Percentiles rank a stretch among this genome's conserved stretches.
phyloP scores from a whole-genome alignment of 1,140 invertebrate genomes.

The Berghia stephanieae region DNA sequence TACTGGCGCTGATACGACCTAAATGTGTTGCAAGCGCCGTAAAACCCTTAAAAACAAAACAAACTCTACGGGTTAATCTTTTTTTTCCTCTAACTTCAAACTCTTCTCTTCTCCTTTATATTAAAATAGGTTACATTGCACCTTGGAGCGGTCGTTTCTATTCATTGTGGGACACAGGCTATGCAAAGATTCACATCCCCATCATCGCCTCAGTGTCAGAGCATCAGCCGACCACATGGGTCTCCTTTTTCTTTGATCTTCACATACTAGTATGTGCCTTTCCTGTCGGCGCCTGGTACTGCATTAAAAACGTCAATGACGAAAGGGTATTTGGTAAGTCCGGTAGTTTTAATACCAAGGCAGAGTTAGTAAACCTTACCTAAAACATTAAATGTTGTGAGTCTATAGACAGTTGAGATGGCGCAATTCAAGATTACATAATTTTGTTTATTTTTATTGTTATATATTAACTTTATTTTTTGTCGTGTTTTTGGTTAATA shows the following conservation, averaged over 20 bases:
- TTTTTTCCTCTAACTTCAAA: no score
- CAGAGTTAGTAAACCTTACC: not conserved
- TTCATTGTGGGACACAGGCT: slow-evolving; percentile 99
- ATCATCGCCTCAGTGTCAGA: slow-evolving; percentile 99
- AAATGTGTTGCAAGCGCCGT: no score
- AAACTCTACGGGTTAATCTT: no score
- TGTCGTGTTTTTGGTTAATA: no score
- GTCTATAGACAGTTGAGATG: no score
- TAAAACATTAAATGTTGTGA: no score
- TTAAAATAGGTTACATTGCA: slow-evolving; percentile 79
- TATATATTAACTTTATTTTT: no score
- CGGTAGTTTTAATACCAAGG: not conserved
- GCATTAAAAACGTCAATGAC: slow-evolving; percentile 97
- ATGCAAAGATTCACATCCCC: slow-evolving; percentile 99
- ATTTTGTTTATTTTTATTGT: not conserved
- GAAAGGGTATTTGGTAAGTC: slow-evolving; percentile 94
- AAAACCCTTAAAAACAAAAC: no score
- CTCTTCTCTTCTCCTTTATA: no score
- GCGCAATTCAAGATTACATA: no score
- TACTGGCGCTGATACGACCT: no score
- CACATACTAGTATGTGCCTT: slow-evolving; percentile 96
- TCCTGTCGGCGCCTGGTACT: slow-evolving; percentile 98
- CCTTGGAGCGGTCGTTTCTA: slow-evolving; percentile 99
- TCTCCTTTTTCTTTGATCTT: slow-evolving; percentile 99
- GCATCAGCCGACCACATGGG: slow-evolving; percentile 99